phyloP scores from a whole-genome alignment of 2,797 vertebrate species.

The Microtus agrestis region DNA sequence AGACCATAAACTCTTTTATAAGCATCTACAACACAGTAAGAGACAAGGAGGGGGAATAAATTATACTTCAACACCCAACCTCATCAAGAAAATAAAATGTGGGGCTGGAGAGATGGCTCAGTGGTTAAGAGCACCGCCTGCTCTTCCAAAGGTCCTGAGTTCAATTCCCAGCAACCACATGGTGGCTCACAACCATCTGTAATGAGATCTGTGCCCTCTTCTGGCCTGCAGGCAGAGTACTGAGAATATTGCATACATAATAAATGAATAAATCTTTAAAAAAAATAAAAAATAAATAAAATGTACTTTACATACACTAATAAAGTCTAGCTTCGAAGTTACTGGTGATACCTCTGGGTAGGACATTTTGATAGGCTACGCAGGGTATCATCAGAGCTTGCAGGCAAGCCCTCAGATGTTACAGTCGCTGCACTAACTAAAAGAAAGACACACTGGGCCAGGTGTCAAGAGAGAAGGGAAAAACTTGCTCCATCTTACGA shows the following conservation, averaged over 20 bases:
- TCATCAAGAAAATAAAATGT: slow-evolving; percentile 53
- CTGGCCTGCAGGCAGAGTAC: too few species aligned
- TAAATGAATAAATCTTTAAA: too few species aligned
- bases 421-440: slow-evolving; percentile 40
- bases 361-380: slow-evolving; percentile 47
- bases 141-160: too few species aligned
- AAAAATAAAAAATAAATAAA: too few species aligned
- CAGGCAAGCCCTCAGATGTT: slow-evolving; percentile 43
- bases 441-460: slow-evolving; percentile 57
- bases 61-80: slow-evolving; percentile 66
- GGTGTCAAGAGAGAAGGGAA: slow-evolving; percentile 14
- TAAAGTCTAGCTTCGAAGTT: slow-evolving; percentile 64
- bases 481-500: slow-evolving; percentile 36
- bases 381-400: slow-evolving; percentile 65
- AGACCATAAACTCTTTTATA: slow-evolving; percentile 58
- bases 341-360: slow-evolving; percentile 15
- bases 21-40: slow-evolving; percentile 52
- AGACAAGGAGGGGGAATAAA: slow-evolving; percentile 43
- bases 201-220: too few species aligned
- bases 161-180: too few species aligned
- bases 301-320: slow-evolving; percentile 63
- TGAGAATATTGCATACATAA: too few species aligned
- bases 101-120: too few species aligned
- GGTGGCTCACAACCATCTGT: too few species aligned
- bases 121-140: too few species aligned